Evolutionary conservation across 2,888 invertebrate species (phyloP), one percentile per base, ranked within the genome.

Genomic region (Sicus ferrugineus): DNA sequence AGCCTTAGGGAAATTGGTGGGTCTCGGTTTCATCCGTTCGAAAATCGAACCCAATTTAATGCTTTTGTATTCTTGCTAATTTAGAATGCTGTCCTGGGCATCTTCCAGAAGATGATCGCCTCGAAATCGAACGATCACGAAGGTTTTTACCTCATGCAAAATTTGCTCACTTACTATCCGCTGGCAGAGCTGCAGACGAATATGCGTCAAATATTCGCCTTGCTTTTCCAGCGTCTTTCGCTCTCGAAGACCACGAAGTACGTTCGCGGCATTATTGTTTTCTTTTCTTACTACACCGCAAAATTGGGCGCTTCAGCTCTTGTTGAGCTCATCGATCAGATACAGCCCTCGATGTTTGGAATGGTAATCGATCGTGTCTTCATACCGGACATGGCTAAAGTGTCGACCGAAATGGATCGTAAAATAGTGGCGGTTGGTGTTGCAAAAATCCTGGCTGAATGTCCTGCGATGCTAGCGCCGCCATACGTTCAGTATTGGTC

Each of bases 81-180:
- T 3, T 83, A 93, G 89, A 90, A 89, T 77, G 92, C 93, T 1
- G 89, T 97, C 76, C 87, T 99, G 56, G 98, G 98, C 1, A 93
- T 98, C 9, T 98, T 97, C 86, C 98, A 98, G 84, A 97, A 98
- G 85, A 87, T 99, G 80, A 94, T 98, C 73, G 94, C 97, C 0
- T 97, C 97, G 0, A 97, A 96, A 86, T 88, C 91, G 0, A 95
- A 98, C 81, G 98, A 99, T 84, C 96, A 97, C 79, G 96, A 98
- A 85, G 98, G 98, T 6, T 98, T 99, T 85, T 91, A 93, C 79
- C 87, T 99, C 11, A 89, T 99, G 75, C 94, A 95, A 81, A 90
- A 91, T 58, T 89, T 99, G 78, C 88, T 98, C 56, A 91, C 91
- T 80, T 89, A 93, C 80, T 92, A 96, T 79, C 93, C 95, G 73